Evolutionary conservation across 2,797 vertebrate genomes (phyloP).

Genomic region (Oophaga sylvatica): DNA sequence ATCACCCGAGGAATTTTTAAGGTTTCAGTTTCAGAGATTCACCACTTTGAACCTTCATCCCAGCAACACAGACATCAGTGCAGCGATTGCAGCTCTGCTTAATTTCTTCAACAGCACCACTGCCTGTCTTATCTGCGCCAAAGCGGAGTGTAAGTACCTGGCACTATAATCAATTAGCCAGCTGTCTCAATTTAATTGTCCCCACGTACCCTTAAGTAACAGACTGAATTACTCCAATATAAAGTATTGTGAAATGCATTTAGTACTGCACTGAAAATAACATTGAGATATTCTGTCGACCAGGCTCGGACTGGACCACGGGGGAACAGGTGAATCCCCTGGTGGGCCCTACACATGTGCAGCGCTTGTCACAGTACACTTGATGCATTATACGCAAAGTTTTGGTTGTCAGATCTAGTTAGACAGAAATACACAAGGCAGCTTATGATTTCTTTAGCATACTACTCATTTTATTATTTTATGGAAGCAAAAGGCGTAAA

Average conservation of each 20-base stretch:
- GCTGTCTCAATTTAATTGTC: background rate
- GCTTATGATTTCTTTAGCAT: no score
- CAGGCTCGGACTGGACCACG: no score
- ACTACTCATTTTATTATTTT: no score
- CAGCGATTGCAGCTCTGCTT: slow-evolving; percentile 92
- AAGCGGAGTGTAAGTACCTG: slow-evolving; percentile 92
- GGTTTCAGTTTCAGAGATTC: slow-evolving; percentile 95
- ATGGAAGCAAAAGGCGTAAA: no score
- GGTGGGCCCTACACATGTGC: no score
- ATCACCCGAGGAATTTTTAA: slow-evolving; percentile 94
- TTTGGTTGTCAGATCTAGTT: no score
- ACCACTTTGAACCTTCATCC: slow-evolving; percentile 96
- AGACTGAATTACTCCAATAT: background rate
- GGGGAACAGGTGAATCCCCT: no score
- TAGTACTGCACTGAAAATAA: background rate
- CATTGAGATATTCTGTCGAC: background rate
- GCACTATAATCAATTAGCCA: background rate
- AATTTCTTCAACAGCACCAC: slow-evolving; percentile 96
- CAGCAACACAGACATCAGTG: slow-evolving; percentile 94
- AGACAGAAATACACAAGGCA: no score
- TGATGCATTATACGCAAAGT: no score
- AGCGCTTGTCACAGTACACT: no score
- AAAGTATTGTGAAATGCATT: background rate
- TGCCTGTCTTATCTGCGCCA: slow-evolving; percentile 96
- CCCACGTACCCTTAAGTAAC: background rate